Evolutionary conservation across 2,888 invertebrate genomes (phyloP).

Genomic region (Cantharis lateralis): DNA sequence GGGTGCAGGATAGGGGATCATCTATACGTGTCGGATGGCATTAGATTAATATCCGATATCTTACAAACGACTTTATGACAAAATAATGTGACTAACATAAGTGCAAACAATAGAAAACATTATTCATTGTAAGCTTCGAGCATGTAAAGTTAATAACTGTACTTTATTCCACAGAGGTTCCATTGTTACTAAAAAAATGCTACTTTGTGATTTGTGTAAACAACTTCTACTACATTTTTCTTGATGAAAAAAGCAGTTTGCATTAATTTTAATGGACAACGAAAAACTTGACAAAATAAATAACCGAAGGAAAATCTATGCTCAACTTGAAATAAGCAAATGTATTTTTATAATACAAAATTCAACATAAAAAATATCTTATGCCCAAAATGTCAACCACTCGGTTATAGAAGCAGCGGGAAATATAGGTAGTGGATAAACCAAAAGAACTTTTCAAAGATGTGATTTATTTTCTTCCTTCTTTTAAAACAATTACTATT

Average conservation of each 20-base stretch:
- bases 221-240: not conserved
- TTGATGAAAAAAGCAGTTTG: not conserved
- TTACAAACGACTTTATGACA: slow-evolving; percentile 6
- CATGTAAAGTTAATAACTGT: not conserved
- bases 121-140: not conserved
- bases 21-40: slow-evolving; percentile 19
- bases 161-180: not conserved
- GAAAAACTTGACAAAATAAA: not conserved
- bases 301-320: not conserved
- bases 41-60: slow-evolving; percentile 17
- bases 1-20: not conserved
- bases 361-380: not conserved
- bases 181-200: not conserved
- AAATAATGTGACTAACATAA: not conserved
- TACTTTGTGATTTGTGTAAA: not conserved
- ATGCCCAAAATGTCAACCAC: not conserved
- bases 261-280: not conserved
- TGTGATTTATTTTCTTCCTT: not conserved
- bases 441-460: not conserved
- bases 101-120: not conserved
- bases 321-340: not conserved
- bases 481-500: not conserved
- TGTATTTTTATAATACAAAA: not conserved
- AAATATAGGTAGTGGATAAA: not conserved
- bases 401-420: not conserved